Conservation (phyloP, 2,113 vertebrate species). For the Misgurnus anguillicaudatus region DNA sequence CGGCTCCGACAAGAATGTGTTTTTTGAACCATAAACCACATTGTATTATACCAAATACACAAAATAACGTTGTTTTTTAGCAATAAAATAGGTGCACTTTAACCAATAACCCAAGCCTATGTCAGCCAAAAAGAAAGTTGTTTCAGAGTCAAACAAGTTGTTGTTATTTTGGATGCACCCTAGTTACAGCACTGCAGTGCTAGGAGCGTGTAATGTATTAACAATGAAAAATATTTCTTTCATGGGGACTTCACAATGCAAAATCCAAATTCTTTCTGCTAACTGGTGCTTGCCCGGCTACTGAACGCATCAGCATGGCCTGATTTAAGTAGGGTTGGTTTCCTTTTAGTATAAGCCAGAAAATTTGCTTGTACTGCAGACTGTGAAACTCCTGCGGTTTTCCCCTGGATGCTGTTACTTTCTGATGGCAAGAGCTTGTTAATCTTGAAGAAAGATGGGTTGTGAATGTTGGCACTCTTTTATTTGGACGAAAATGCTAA, state of each 20-base stretch:
- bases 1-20: too few species aligned
- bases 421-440: conserved; percentile 21
- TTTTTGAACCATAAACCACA: too few species aligned
- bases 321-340: conserved; percentile 8
- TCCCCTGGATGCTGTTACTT: conserved; percentile 12
- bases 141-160: neutral
- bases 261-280: neutral
- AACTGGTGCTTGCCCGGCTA: neutral
- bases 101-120: too few species aligned
- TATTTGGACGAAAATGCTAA: conserved; percentile 16
- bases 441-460: conserved; percentile 14
- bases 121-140: neutral
- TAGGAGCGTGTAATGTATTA: too few species aligned
- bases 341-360: neutral
- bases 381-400: conserved; percentile 1
- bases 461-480: conserved; percentile 13
- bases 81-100: too few species aligned
- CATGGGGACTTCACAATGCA: neutral
- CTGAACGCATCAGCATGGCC: conserved; percentile 9
- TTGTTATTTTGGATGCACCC: neutral
- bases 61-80: too few species aligned
- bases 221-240: too few species aligned
- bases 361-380: conserved; percentile 5
- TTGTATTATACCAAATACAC: too few species aligned
- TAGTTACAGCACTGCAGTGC: too few species aligned